Evolutionary conservation across 2,888 invertebrate genomes (phyloP).

Genomic region (Sinotaia quadrata): DNA sequence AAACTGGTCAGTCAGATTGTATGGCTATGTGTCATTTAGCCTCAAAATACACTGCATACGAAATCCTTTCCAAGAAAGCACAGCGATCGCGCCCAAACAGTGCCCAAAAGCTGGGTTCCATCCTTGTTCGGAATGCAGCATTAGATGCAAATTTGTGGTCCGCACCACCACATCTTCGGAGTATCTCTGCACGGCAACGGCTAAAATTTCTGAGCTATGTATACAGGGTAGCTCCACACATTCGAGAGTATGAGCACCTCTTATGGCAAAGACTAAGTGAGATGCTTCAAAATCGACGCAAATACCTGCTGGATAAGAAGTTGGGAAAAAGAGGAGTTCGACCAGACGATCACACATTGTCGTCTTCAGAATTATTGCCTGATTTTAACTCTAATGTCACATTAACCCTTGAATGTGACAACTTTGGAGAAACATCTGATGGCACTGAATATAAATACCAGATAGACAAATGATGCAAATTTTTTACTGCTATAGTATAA

Average conservation of each 20-base stretch:
- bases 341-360: too few species aligned
- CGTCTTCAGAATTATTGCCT: not conserved
- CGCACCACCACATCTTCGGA: constrained; percentile 39
- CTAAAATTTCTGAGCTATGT: constrained; percentile 36
- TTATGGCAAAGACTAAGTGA: constrained; percentile 41
- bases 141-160: constrained; percentile 41
- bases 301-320: constrained; percentile 43
- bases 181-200: constrained; percentile 35
- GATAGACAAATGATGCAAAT: too few species aligned
- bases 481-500: too few species aligned
- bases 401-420: not conserved
- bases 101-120: constrained; percentile 40
- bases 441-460: too few species aligned
- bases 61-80: constrained; percentile 39
- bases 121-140: constrained; percentile 42
- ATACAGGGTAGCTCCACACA: constrained; percentile 39
- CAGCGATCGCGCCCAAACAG: constrained; percentile 38
- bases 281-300: constrained; percentile 43
- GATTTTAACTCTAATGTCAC: not conserved
- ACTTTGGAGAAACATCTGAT: not conserved
- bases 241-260: constrained; percentile 31
- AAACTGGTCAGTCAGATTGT: not conserved
- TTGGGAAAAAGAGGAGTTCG: constrained; percentile 33
- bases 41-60: constrained; percentile 32
- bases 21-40: constrained; percentile 18